A percentile compares a stretch with the other conserved stretches of the same genome.
Conservation (phyloP, 2,113 vertebrate species). For the Accipiter virgatus region DNA sequence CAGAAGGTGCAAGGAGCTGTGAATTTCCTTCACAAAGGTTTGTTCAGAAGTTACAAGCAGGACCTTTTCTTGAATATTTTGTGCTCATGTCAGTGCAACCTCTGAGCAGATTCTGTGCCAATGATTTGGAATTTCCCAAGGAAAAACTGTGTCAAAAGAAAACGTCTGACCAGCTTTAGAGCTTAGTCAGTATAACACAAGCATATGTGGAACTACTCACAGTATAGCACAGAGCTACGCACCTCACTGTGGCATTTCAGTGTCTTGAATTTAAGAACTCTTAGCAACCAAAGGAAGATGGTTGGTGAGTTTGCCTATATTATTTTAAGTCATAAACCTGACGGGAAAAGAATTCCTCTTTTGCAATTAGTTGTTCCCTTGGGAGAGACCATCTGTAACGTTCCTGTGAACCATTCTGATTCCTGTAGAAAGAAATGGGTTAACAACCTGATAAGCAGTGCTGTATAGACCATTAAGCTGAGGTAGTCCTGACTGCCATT, state of each 20-base stretch:
- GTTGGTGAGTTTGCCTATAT: not conserved
- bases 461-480: not conserved
- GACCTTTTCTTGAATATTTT: not conserved
- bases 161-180: not conserved
- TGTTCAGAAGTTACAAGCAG: not conserved
- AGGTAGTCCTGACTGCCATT: not conserved
- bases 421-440: not conserved
- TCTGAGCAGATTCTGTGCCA: not conserved
- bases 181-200: not conserved
- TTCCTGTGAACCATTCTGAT: not conserved
- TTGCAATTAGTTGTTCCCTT: not conserved
- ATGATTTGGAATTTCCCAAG: not conserved
- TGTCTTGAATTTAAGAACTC: not conserved
- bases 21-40: not conserved
- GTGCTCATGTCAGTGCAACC: not conserved
- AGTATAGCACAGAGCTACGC: not conserved
- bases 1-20: not conserved
- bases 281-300: not conserved
- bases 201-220: not conserved
- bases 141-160: not conserved
- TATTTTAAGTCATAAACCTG: constrained; percentile 26
- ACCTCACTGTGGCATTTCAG: not conserved
- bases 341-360: not conserved
- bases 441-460: not conserved
- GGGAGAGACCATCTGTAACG: not conserved